Evolutionary conservation across 2,113 vertebrate genomes (phyloP), one percentile per base, ranked within the genome.

Genomic region (Eurystomus gularis): DNA sequence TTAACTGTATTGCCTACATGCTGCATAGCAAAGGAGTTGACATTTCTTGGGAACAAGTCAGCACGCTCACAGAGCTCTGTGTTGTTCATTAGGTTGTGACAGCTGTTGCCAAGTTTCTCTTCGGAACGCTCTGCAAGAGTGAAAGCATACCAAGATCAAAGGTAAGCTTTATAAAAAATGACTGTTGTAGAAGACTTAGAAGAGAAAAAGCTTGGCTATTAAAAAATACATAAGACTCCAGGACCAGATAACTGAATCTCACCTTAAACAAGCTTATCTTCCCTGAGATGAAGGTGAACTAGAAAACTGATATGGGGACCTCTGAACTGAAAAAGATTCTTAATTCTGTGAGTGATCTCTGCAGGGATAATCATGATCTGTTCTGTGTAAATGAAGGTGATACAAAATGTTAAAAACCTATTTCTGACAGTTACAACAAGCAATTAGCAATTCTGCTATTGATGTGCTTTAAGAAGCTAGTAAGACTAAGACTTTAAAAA

Each of bases 21-120:
- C 68, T 95, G 82, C 84, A 92, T 15, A 87, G 96, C 88, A 91
- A 90, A 95, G 91, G 71, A 96, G 70, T 49, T 97, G 96, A 93
- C 95, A 90, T 94, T 93, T 91, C 69, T 90, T 89, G 84, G 87
- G 93, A 96, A 93, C 65, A 89, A 96, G 87, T 62, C 91, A 90
- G 35, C 20, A 62, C 51, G 85, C 57, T 93, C 88, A 68, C 60
- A 87, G 91, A 90, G 57, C 75, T 88, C 42, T 69, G 71, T 44
- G 71, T 90, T 96, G 60, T 94, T 97, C 93, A 93, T 96, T 83
- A 91, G 48, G 90, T 95, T 94, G 92, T 66, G 96, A 96, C 95
- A 97, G 95, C 91, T 95, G 95, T 95, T 96, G 93, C 75, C 88
- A 89, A 57, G 57, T 39, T 93, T 54, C 39, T 19, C 65, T 91